A percentile compares a stretch with the other conserved stretches of the same genome.
phyloP scores from a whole-genome alignment of 2,888 invertebrate genomes.

The Eristalis intricaria region DNA sequence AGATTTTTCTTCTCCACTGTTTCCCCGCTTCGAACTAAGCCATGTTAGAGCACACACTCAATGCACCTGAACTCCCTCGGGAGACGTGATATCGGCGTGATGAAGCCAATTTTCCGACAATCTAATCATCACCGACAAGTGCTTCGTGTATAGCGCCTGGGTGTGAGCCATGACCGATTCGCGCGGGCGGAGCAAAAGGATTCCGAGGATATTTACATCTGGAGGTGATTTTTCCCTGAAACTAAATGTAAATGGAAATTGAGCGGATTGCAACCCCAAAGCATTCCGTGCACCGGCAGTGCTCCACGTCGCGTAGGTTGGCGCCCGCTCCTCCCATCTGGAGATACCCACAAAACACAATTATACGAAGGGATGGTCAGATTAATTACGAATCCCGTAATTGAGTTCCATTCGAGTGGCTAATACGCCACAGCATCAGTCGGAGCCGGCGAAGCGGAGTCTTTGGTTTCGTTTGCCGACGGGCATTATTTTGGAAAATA shows the following conservation, averaged over 20 bases:
- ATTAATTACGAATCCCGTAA: constrained; percentile 68
- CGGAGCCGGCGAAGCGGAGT: background rate
- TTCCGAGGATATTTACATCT: constrained; percentile 31
- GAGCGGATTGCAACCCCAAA: constrained; percentile 3
- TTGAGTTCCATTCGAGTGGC: constrained; percentile 67
- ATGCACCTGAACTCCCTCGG: constrained; percentile 25
- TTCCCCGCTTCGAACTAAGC: background rate
- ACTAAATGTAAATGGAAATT: constrained; percentile 54
- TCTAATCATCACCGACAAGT: constrained; percentile 41
- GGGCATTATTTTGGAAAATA: constrained; percentile 65
- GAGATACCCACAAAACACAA: constrained; percentile 56
- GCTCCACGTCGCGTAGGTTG: too few species aligned
- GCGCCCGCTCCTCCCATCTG: background rate
- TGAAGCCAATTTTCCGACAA: constrained; percentile 55
- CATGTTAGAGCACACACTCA: constrained; percentile 2
- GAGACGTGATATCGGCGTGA: constrained; percentile 43
- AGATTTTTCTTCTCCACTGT: constrained; percentile 7
- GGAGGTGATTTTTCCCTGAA: constrained; percentile 27
- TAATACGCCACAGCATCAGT: constrained; percentile 39
- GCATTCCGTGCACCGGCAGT: background rate
- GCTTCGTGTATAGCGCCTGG: too few species aligned
- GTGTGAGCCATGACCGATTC: background rate
- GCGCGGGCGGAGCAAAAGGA: background rate
- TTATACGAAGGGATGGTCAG: constrained; percentile 54
- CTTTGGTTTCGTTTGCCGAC: constrained; percentile 10